Evolutionary conservation across 1,140 invertebrate species (phyloP), one percentile per base, ranked within the genome.

Genomic region (Linepithema humile): DNA sequence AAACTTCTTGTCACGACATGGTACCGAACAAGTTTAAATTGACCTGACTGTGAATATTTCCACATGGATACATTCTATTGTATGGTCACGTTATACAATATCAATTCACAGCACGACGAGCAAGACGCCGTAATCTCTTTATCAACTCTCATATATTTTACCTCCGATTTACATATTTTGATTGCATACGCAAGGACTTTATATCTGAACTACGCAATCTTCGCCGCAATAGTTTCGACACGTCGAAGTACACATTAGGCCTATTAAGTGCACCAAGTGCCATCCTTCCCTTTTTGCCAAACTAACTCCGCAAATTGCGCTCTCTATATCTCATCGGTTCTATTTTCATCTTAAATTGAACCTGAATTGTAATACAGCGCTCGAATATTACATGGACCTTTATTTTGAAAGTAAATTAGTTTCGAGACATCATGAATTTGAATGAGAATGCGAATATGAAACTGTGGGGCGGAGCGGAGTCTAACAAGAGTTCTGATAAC

Each of bases 381-480:
- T 43, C 48, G 64, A 53, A 80, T 80, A 80, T 55, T 55, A 38
- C 23, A 23, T 7, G 64, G 32, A 35, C 12, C 48, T 67, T 78
- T 65, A 53, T 78, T 78, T 78, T 55, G 20, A 53, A 23, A 69
- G 64, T 69, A 80, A 80, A 23, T 26, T 35, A 69, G 48, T 69
- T 80, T 55, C 35, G 75, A 38, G 40, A 80, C 23, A 80, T 69
- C 48, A 69, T 78, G 62, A 78, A 69, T 69, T 69, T 64, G 64
- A 78, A 69, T 69, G 45, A 69, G 75, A 80, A 23, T 15, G 32
- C 5, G 26, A n/a, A 80, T 65, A 48, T 26, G 10, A 15, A 45
- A 45, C 15, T n/a, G n/a, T n/a, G n/a, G 15, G 15, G 12, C 26
- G 12, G n/a, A 7, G 32, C 26, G 45, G n/a, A 67, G 45, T 53